Percentiles rank a stretch among this genome's conserved stretches.
These are phyloP conservation scores for Acanthurus lineatus DNA, from an alignment of 2,797 vertebrate genomes.

Conservation along the genomic window DNA sequence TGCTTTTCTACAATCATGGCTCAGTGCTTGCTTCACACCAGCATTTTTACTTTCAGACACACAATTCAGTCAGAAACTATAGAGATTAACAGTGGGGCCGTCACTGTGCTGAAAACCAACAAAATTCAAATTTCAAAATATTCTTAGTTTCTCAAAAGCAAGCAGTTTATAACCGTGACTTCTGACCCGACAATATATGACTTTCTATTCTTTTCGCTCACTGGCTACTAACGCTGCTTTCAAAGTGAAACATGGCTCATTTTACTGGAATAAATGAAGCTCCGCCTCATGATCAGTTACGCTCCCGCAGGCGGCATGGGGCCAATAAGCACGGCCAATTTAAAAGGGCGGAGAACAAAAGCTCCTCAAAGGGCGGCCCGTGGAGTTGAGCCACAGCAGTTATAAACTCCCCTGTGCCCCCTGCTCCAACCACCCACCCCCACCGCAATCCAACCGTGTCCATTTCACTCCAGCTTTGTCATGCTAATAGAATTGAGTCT, in stretches of 20 bases:
- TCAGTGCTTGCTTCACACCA: constrained; percentile 29
- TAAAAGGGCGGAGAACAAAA: constrained; percentile 93
- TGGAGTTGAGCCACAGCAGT: constrained; percentile 87
- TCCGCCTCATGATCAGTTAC: constrained; percentile 94
- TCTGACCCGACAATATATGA: constrained; percentile 87
- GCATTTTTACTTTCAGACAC: constrained; percentile 42
- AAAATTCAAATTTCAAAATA: constrained; percentile 53
- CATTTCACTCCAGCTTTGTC: constrained; percentile 96
- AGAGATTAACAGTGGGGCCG: constrained; percentile 64
- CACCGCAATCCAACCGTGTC: constrained; percentile 89
- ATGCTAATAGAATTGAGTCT: constrained; percentile 97
- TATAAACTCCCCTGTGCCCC: constrained; percentile 79
- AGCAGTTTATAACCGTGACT: constrained; percentile 72
- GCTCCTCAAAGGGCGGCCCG: constrained; percentile 88
- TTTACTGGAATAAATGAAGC: constrained; percentile 93
- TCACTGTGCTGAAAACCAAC: constrained; percentile 39
- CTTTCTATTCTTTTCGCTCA: constrained; percentile 86
- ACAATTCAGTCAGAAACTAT: constrained; percentile 53
- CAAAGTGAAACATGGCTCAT: constrained; percentile 91
- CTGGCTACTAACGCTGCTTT: constrained; percentile 87
- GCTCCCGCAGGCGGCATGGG: constrained; percentile 90
- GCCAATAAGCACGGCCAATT: constrained; percentile 94
- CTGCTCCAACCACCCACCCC: constrained; percentile 70
- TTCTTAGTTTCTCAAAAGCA: constrained; percentile 71
- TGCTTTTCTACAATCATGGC: constrained; percentile 31